Evolutionary conservation across 2,797 vertebrate genomes (phyloP).

Genomic region (Sciaenops ocellatus): DNA sequence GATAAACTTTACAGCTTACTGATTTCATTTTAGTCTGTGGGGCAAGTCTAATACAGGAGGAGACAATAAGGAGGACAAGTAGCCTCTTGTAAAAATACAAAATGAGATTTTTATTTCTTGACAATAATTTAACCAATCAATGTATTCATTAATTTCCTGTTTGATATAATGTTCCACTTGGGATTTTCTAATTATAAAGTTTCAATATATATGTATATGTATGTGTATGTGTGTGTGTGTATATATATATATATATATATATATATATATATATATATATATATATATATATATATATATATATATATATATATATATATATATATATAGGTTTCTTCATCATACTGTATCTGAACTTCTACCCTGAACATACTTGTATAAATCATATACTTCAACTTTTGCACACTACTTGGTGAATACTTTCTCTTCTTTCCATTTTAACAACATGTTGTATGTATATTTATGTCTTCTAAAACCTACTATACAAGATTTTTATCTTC

Average conservation of each 20-base stretch:
- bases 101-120: neutral
- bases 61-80: neutral
- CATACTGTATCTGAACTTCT: neutral
- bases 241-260: no score
- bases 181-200: neutral
- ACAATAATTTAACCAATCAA: neutral
- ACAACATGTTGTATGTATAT: no score
- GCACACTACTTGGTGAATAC: neutral
- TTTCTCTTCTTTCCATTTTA: neutral
- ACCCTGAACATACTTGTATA: no score
- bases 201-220: no score
- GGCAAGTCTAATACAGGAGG: neutral
- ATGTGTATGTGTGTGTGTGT: no score
- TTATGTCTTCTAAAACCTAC: no score
- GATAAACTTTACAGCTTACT: neutral
- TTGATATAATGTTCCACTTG: neutral
- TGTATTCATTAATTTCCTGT: neutral
- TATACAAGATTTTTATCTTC: no score
- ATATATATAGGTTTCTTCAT: neutral
- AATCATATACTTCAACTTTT: neutral
- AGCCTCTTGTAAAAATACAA: neutral
- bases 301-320: no score
- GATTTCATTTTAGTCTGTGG: constrained; percentile 2
- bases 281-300: no score
- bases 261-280: no score